phyloP scores from a whole-genome alignment of 2,888 invertebrate genomes.

The Nasonia oneida region DNA sequence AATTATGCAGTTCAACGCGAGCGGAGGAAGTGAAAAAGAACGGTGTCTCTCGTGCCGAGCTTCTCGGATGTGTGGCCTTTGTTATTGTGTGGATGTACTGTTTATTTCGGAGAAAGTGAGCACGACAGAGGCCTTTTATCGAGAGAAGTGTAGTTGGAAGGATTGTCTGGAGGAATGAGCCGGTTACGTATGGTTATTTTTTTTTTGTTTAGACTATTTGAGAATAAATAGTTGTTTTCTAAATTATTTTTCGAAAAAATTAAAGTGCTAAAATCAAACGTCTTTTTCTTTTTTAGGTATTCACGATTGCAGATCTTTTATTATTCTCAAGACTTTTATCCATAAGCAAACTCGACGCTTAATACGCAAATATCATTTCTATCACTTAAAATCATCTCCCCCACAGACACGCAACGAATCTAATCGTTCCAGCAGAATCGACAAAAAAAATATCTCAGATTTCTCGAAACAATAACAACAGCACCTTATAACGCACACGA shows the following conservation, averaged over 20 bases:
- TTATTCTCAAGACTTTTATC: too few relatives aligned
- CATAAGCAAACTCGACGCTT: not conserved
- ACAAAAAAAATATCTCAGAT: not conserved
- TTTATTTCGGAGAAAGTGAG: conserved; percentile 50
- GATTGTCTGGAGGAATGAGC: not conserved
- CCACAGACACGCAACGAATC: not conserved
- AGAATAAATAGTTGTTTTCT: too few relatives aligned
- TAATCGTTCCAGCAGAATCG: not conserved
- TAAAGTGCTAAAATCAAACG: too few relatives aligned
- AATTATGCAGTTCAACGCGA: conserved; percentile 28
- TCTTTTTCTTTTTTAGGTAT: too few relatives aligned
- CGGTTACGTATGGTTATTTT: too few relatives aligned
- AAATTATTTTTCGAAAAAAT: too few relatives aligned
- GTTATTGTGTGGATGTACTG: conserved; percentile 19
- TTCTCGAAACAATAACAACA: conserved; percentile 24
- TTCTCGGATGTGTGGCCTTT: conserved; percentile 2
- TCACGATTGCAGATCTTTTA: too few relatives aligned
- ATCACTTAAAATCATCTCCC: not conserved
- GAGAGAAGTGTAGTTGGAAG: not conserved
- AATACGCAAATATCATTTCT: not conserved
- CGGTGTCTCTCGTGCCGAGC: not conserved
- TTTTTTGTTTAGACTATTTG: too few relatives aligned
- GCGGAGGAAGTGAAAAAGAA: conserved; percentile 26
- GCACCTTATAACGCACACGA: not conserved
- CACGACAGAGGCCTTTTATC: not conserved